Conservation (phyloP, 2,113 vertebrate genomes). For the Malurus cyaneus region DNA sequence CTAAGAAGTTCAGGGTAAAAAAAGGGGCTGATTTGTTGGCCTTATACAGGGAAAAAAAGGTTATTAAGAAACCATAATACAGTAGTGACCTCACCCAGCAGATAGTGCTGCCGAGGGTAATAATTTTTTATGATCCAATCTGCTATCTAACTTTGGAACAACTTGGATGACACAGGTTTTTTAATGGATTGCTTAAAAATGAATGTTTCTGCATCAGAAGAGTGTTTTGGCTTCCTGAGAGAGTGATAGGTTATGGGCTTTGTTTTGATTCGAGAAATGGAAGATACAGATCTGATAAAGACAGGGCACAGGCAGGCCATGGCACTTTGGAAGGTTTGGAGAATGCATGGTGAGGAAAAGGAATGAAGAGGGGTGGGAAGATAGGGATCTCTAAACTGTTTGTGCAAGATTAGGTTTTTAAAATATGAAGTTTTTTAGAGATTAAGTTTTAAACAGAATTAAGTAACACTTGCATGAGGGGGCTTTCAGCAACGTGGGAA, state of each 20-base stretch:
- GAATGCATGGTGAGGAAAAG: neutral
- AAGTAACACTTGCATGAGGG: neutral
- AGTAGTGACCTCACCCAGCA: neutral
- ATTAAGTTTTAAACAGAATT: neutral
- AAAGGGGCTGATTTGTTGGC: neutral
- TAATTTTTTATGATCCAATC: constrained; percentile 23
- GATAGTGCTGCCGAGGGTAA: neutral
- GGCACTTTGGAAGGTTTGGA: neutral
- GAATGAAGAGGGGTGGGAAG: neutral
- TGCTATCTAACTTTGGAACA: neutral
- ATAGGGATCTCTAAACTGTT: neutral
- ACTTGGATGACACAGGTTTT: neutral
- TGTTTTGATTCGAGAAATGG: neutral
- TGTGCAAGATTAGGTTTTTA: neutral
- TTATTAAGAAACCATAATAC: neutral
- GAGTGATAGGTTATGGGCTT: neutral
- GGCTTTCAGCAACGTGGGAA: neutral
- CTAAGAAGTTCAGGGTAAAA: neutral
- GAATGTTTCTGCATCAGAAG: neutral
- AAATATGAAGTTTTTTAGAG: neutral
- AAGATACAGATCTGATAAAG: neutral
- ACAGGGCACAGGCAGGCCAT: neutral
- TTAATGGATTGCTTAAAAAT: neutral
- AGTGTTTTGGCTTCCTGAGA: neutral
- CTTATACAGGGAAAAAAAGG: neutral